Evolutionary conservation across 2,113 vertebrate species (phyloP), one percentile per base, ranked within the genome.

Genomic region (Bufo gargarizans): DNA sequence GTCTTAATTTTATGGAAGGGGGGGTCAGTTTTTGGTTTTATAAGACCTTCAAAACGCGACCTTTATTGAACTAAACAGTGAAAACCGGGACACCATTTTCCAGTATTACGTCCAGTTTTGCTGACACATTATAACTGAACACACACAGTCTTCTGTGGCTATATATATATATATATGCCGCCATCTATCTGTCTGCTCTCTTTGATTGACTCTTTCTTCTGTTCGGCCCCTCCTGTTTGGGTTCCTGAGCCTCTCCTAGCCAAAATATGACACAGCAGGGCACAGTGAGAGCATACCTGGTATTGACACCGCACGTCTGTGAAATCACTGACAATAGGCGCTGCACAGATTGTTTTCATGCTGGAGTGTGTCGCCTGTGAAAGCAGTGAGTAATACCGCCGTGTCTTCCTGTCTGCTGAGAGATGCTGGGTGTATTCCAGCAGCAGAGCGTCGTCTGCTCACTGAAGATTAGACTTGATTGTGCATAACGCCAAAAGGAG

Each of bases 231-330:
- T 13, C 49, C 49, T 56, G 20, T 53, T 79, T 56, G 49, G 77
- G 77, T 20, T 79, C 5, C 53, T 58, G n/a, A 43, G 53, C 6
- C n/a, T 80, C 56, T 58, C 3, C 7, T 80, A 80, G 77, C 55
- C 77, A 80, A 58, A 80, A 79, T 77, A 10, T 79, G 76, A 86
- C 76, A 55, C 85, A 69, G 67, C 67, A 7, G 17, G 61, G 5
- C 0, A 5, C 61, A 7, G 84, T 19, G 53, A 33, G n/a, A 67
- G 47, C 2, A 3, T 49, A 4, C 2, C 19, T 56, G 13, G 4
- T 22, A 13, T 49, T 55, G 85, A 86, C 16, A 17, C 47, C 22
- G 9, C 43, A 10, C 58, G 53, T 79, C 77, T 69, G 13, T 78
- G 85, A 78, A 33, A 14, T 69, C 76, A 69, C 61, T 19, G 43